These are phyloP conservation scores for Acanthaster planci DNA, from an alignment of 35 echinoderm and acorn worm species.

Conservation along the genomic window DNA sequence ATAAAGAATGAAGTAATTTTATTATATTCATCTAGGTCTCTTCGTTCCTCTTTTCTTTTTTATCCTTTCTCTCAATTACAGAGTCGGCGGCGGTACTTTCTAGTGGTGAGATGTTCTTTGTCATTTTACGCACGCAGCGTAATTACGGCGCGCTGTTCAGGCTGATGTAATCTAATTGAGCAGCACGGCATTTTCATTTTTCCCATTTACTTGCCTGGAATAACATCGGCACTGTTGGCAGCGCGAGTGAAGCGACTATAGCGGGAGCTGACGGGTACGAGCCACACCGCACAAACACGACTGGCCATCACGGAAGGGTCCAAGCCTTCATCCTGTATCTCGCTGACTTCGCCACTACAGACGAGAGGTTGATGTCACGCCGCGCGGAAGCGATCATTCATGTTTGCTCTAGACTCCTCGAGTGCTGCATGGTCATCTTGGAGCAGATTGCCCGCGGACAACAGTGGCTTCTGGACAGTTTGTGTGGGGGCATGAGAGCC, in stretches of 20 bases:
- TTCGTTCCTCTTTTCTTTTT: background rate
- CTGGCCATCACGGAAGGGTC: too few relatives aligned
- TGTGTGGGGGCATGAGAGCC: too few relatives aligned
- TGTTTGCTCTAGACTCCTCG: too few relatives aligned
- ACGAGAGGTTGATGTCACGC: too few relatives aligned
- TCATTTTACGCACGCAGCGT: constrained; percentile 1
- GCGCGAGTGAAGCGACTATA: too few relatives aligned
- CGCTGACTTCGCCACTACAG: too few relatives aligned
- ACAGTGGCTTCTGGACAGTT: too few relatives aligned
- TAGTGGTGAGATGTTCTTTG: constrained; percentile 1
- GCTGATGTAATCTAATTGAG: constrained; percentile 20
- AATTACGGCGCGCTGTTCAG: constrained; percentile 16
- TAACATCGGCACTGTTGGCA: background rate
- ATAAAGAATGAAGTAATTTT: constrained; percentile 8
- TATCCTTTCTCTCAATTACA: constrained; percentile 11
- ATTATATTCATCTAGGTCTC: constrained; percentile 25
- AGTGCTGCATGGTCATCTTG: too few relatives aligned
- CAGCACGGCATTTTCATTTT: constrained; percentile 27
- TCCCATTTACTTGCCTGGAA: constrained; percentile 19
- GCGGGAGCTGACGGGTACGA: background rate
- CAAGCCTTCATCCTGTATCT: too few relatives aligned
- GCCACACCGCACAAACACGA: background rate
- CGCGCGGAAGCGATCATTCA: too few relatives aligned
- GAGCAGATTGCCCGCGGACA: too few relatives aligned
- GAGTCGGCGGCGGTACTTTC: constrained; percentile 14